Base-by-base conservation (phyloP, 1,140 invertebrate species). In the Dreissena rostriformis region DNA sequence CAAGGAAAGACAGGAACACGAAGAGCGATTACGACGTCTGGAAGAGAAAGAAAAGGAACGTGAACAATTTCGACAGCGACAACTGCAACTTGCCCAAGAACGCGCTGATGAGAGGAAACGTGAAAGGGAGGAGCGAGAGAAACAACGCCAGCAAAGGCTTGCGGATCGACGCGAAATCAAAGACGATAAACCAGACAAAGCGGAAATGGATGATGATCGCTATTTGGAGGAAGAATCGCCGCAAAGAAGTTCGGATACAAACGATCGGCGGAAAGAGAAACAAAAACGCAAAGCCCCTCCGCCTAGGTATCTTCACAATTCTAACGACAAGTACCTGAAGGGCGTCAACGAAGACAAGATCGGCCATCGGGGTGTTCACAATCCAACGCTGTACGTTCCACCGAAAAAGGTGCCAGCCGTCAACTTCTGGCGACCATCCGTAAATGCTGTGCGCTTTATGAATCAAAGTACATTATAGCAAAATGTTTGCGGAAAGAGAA, bases 271-370 rank as follows among this genome's bases (percentile, higher is more conserved):
- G 28, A 71, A 71, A 49, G 29, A 29, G 2, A 71, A 49, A 71
- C 57, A 4, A 6, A 53, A 39, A 29, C n/a, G 52, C 12, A 78
- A 52, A 68, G 39, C 4, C 6, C 14, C 66, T 14, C 19, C 66
- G 29, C 29, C 65, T n/a, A 67, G 65, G 24, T 67, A 67, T 67
- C 68, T 78, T n/a, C 55, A 49, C 26, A 78, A 78, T 29, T 78
- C 76, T 17, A 78, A 78, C 66, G 76, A 78, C 53, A 78, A 70
- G 68, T 78, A 68, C 28, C 12, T 67, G 49, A 78, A 15, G 29
- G 76, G 66, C n/a, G 57, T 77, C 6, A 49, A n/a, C 19, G n/a
- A 67, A 63, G 57, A 77, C 24, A 55, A 52, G 12, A 51, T 77
- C 24, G 61, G 74, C 14, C 57, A 51, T 26, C 63, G 53, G 22